These are phyloP conservation scores for Tineola bisselliella DNA, from an alignment of 2,888 invertebrate species.

Conservation along the genomic window DNA sequence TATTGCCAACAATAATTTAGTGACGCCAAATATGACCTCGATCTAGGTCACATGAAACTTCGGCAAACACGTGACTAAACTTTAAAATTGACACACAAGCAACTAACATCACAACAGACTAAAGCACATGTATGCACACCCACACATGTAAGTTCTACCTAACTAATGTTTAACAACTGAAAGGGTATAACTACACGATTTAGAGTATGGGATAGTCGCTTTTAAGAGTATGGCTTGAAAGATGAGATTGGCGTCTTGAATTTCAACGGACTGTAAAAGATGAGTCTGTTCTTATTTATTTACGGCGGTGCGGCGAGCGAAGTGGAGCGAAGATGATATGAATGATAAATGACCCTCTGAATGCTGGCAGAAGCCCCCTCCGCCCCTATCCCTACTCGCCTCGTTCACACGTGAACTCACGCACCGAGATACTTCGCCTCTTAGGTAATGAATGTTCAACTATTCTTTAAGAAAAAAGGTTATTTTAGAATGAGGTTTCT, in stretches of 20 bases:
- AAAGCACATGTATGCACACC: neutral
- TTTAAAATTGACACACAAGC: conserved; percentile 24
- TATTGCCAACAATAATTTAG: neutral
- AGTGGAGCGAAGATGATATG: conserved; percentile 70
- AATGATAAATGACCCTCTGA: conserved; percentile 68
- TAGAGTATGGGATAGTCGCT: neutral
- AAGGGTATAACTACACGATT: neutral
- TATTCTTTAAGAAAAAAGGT: too few species aligned
- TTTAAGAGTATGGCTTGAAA: neutral
- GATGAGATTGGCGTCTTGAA: neutral
- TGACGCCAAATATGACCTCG: conserved; percentile 16
- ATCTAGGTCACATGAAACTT: conserved; percentile 27
- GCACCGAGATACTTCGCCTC: conserved; percentile 16
- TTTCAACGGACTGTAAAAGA: conserved; percentile 53
- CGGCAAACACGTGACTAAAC: conserved; percentile 36
- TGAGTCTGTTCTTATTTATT: conserved; percentile 69
- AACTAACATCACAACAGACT: neutral
- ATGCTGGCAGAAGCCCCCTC: conserved; percentile 26
- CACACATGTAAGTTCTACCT: neutral
- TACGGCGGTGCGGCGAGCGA: conserved; percentile 68
- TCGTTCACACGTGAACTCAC: conserved; percentile 59
- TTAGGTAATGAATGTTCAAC: neutral
- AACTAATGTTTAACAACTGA: neutral
- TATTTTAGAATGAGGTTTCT: too few species aligned
- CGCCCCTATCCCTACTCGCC: conserved; percentile 26